Evolutionary conservation across 2,888 invertebrate genomes (phyloP), one percentile per base, ranked within the genome.

Genomic region (Phytoseiulus persimilis): DNA sequence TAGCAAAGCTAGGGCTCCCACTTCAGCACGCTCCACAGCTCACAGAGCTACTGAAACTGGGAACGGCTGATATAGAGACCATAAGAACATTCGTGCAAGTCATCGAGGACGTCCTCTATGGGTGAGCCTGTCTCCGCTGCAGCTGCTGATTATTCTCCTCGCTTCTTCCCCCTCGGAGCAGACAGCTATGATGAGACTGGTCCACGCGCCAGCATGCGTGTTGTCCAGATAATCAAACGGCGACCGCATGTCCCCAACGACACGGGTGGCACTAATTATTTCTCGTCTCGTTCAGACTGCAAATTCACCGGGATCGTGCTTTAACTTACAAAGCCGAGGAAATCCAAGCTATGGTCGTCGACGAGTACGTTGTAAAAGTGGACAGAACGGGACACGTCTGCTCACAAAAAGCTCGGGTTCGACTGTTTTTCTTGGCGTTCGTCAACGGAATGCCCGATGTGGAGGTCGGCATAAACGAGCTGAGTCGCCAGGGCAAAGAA

Each of bases 11-110:
- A 39, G 98, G 98, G n/a, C 94, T 97, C 92, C 98, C 98, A 0
- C 96, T 99, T 0, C 99, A 99, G 93, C 99, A 99, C 93, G 97
- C 98, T 0, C 98, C 99, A 0, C 98, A 97, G 94, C 95, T 97
- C 90, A 98, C 98, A 18, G 98, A 98, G 93, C 94, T 99, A 90
- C 96, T 98, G 93, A 99, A 99, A 94, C 94, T 99, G 90, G 99
- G 98, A 45, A 96, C 97, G 3, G 95, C 97, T 92, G 95, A 93
- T 92, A 97, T 95, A 93, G 96, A 97, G 92, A 97, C 97, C 92
- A 95, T 99, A 93, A 96, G 97, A 93, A 95, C 96, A 93, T 97
- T 99, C 93, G 96, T 97, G n/a, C 94, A 90, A 90, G 90, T 95
- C 91, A 95, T 99, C 90, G 99, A 99, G 93, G 98, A 99, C 93